Conservation (phyloP, 1,140 invertebrate genomes). For the Heliconius hewitsoni region DNA sequence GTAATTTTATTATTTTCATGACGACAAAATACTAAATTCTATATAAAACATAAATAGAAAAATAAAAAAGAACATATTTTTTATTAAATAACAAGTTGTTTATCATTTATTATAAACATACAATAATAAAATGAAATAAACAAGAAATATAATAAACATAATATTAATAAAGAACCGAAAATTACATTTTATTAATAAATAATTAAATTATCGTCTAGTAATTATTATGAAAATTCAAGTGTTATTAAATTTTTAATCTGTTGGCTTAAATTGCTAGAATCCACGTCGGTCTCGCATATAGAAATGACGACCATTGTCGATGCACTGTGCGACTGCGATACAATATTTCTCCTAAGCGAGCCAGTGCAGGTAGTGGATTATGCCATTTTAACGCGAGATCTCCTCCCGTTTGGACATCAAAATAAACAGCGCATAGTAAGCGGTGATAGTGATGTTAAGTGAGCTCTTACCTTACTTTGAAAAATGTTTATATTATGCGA, state of each 20-base stretch:
- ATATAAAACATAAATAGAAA: too few species aligned
- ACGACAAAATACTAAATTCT: too few species aligned
- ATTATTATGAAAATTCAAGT: too few species aligned
- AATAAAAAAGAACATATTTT: too few species aligned
- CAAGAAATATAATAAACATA: background rate
- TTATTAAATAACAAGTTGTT: too few species aligned
- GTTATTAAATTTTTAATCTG: background rate
- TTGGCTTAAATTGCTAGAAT: slow-evolving; percentile 21
- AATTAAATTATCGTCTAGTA: too few species aligned
- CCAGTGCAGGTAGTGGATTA: slow-evolving; percentile 18
- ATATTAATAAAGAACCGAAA: background rate
- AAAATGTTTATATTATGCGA: slow-evolving; percentile 12
- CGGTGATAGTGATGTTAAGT: slow-evolving; percentile 9
- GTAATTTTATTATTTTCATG: too few species aligned
- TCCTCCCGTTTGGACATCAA: slow-evolving; percentile 14
- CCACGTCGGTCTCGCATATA: slow-evolving; percentile 9
- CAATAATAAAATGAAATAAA: background rate
- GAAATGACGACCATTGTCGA: slow-evolving; percentile 24
- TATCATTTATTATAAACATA: too few species aligned
- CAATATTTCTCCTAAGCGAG: slow-evolving; percentile 16
- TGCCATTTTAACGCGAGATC: slow-evolving; percentile 18
- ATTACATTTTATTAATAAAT: background rate
- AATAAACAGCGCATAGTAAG: slow-evolving; percentile 17
- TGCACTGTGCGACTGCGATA: slow-evolving; percentile 23
- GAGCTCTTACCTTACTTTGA: background rate